These are phyloP conservation scores for Cassiopea xamachana DNA, from an alignment of 30 jellyfish, hydroid and myxozoan species.

Conservation along the genomic window DNA sequence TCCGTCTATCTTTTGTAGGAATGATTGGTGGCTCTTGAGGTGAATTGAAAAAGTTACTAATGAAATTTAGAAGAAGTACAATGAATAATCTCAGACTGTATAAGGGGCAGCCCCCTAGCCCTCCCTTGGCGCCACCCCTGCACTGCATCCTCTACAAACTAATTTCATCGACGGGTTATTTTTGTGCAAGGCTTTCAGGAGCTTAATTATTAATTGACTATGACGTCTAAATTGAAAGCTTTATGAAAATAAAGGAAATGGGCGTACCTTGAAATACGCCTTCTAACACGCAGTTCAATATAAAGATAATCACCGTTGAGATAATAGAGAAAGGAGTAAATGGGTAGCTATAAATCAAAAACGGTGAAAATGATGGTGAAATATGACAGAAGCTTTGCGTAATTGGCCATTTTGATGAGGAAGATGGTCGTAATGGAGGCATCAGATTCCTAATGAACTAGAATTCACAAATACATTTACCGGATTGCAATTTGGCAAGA, in stretches of 20 bases:
- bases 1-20: no score
- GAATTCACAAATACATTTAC: not conserved
- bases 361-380: not conserved
- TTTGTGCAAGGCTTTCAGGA: not conserved
- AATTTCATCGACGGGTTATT: not conserved
- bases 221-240: not conserved
- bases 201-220: not conserved
- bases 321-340: not conserved
- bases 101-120: no score
- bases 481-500: slow-evolving; percentile 1
- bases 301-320: not conserved
- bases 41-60: no score
- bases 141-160: not conserved
- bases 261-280: slow-evolving; percentile 4
- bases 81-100: no score
- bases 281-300: not conserved
- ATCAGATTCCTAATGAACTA: slow-evolving; percentile 15
- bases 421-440: slow-evolving; percentile 1
- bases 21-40: no score
- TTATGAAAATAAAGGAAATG: not conserved
- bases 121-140: not conserved
- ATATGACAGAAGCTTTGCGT: not conserved
- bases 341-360: slow-evolving; percentile 4
- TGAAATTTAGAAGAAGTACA: no score
- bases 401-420: slow-evolving; percentile 1